These are phyloP conservation scores for Prunella himalayana DNA, from an alignment of 2,113 vertebrate species.

Conservation along the genomic window DNA sequence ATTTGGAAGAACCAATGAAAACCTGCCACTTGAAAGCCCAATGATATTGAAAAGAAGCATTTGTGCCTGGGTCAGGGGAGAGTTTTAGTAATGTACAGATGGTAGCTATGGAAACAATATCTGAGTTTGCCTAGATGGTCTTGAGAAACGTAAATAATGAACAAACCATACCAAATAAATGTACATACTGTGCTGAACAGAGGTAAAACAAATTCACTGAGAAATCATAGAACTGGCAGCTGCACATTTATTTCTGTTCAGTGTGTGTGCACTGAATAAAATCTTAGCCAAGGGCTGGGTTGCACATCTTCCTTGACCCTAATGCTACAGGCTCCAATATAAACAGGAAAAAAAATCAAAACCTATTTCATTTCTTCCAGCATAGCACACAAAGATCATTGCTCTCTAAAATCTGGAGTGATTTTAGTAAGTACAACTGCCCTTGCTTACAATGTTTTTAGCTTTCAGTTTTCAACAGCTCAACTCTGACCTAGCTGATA, in stretches of 20 bases:
- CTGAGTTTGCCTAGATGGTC: background rate
- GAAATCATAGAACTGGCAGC: background rate
- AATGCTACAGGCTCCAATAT: background rate
- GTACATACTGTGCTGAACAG: background rate
- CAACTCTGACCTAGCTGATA: background rate
- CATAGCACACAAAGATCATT: background rate
- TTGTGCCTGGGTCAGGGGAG: background rate
- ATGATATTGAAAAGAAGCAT: background rate
- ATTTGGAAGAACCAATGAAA: background rate
- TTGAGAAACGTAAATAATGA: constrained; percentile 5
- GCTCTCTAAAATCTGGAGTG: background rate
- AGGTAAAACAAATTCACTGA: background rate
- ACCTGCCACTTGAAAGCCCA: background rate
- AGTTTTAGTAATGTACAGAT: background rate
- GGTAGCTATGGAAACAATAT: constrained; percentile 40
- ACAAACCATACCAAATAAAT: background rate
- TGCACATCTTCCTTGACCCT: constrained; percentile 4
- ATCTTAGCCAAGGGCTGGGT: background rate
- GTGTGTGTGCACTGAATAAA: background rate
- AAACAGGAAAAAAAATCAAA: background rate
- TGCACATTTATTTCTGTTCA: background rate
- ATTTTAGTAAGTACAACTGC: background rate
- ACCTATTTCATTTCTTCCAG: background rate
- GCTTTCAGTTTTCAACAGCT: background rate
- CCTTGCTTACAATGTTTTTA: background rate